phyloP scores from a whole-genome alignment of 2,113 vertebrate species.

The Melanerpes formicivorus region DNA sequence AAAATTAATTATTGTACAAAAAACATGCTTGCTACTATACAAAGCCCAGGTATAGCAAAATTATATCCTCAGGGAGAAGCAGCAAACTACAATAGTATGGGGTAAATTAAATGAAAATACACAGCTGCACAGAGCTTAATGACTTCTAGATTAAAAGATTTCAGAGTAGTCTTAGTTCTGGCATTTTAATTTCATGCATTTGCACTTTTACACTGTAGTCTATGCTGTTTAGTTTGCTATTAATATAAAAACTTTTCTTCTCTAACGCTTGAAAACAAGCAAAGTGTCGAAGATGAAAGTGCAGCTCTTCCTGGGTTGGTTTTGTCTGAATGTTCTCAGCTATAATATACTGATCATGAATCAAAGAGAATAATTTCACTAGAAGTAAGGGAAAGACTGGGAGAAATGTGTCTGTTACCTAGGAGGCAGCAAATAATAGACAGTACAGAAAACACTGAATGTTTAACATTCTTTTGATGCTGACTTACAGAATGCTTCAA shows the following conservation, averaged over 20 bases:
- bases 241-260: background rate
- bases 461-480: background rate
- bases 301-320: background rate
- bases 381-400: background rate
- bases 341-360: background rate
- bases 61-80: background rate
- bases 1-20: background rate
- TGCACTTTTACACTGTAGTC: background rate
- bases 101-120: background rate
- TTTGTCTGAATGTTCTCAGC: background rate
- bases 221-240: background rate
- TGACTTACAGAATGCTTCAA: background rate
- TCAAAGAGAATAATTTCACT: constrained; percentile 29
- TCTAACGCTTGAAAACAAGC: background rate
- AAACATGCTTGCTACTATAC: background rate
- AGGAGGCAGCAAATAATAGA: constrained; percentile 18
- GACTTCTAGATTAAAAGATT: background rate
- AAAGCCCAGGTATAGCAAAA: background rate
- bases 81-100: background rate
- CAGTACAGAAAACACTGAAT: constrained; percentile 7
- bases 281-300: background rate
- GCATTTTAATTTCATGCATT: background rate
- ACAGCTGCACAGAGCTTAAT: background rate
- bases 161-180: background rate
- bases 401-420: background rate